These are phyloP conservation scores for Octodon degus DNA, from an alignment of 2,113 vertebrate species.

Conservation along the genomic window DNA sequence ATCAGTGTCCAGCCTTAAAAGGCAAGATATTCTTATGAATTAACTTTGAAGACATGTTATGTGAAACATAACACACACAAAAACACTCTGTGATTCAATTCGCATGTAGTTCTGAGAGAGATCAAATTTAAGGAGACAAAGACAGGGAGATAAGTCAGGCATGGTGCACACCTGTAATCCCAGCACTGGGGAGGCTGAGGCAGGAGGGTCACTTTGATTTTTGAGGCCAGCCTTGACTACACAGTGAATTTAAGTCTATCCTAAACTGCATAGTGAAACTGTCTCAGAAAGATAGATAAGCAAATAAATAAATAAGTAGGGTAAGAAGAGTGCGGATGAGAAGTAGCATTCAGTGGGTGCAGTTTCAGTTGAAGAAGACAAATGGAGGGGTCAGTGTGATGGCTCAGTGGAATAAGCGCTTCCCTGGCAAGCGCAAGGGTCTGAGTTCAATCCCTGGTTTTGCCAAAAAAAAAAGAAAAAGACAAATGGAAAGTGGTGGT, in stretches of 20 bases:
- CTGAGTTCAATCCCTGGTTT: no score
- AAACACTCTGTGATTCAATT: neutral
- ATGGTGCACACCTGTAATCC: neutral
- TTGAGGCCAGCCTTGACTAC: neutral
- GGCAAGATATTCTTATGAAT: neutral
- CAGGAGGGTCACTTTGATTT: neutral
- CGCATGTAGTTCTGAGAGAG: neutral
- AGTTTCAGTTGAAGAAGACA: neutral
- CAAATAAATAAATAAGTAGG: neutral
- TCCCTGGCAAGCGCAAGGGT: no score
- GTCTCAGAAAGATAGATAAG: neutral
- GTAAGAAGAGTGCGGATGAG: neutral
- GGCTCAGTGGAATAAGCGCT: no score
- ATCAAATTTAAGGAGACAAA: neutral
- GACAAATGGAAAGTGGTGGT: no score
- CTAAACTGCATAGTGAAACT: no score
- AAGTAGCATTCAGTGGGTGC: neutral
- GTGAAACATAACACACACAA: neutral
- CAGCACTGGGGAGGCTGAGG: neutral
- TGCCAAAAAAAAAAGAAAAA: neutral
- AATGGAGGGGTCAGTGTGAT: no score
- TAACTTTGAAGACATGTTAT: neutral
- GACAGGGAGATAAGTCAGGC: neutral
- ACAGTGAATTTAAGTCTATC: no score
- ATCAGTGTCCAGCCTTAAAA: neutral